Evolutionary conservation across 2,797 vertebrate species (phyloP).

Genomic region (Pyrocephalus nanus): DNA sequence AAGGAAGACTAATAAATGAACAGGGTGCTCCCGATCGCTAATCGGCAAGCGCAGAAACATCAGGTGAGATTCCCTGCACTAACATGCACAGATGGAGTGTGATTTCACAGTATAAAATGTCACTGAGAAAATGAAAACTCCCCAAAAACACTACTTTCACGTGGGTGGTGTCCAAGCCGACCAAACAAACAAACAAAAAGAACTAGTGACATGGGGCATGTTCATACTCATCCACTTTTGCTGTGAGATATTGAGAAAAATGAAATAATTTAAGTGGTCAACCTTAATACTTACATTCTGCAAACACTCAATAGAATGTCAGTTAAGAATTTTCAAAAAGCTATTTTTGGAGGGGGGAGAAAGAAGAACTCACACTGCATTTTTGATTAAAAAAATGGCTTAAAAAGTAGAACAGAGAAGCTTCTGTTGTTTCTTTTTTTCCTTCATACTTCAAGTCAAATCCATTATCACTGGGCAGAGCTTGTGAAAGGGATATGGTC

Average conservation of each 20-base stretch:
- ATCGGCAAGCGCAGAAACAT: background rate
- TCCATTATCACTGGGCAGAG: slow-evolving; percentile 49
- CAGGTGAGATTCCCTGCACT: slow-evolving; percentile 39
- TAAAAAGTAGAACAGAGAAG: slow-evolving; percentile 20
- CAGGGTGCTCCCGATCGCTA: background rate
- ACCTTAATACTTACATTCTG: background rate
- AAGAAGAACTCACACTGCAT: background rate
- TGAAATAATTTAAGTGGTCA: slow-evolving; percentile 3
- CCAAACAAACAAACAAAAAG: background rate
- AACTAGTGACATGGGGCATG: background rate
- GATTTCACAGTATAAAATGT: slow-evolving; percentile 43
- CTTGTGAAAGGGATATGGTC: slow-evolving; percentile 55
- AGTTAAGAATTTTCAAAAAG: background rate
- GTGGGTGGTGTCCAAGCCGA: background rate
- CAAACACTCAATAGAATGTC: background rate
- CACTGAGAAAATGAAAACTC: slow-evolving; percentile 29
- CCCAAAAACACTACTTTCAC: background rate
- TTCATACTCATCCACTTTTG: background rate
- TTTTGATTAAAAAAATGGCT: slow-evolving; percentile 20
- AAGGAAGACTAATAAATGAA: background rate
- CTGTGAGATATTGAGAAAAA: background rate
- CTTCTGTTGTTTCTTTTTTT: background rate
- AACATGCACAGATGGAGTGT: slow-evolving; percentile 26
- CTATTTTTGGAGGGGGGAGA: background rate
- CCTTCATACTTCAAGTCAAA: slow-evolving; percentile 30